These are phyloP conservation scores for Lerista edwardsae DNA, from an alignment of 2,797 vertebrate species.

Conservation along the genomic window DNA sequence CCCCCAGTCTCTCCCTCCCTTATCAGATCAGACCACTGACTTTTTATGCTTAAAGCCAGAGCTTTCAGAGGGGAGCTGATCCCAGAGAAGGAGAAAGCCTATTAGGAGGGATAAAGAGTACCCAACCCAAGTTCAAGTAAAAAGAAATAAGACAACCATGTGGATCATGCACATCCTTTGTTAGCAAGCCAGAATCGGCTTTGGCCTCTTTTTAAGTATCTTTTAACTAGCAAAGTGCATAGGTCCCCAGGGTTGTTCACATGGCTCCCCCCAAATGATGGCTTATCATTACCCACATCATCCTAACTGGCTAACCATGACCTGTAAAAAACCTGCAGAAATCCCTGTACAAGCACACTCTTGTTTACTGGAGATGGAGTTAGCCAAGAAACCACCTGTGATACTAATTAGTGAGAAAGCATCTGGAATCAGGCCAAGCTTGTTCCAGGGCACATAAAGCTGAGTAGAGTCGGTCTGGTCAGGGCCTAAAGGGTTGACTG, in stretches of 20 bases:
- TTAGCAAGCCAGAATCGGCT: neutral
- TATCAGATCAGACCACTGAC: neutral
- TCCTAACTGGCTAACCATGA: neutral
- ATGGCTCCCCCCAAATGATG: neutral
- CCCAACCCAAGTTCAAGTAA: neutral
- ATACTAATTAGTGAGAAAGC: neutral
- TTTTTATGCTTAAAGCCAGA: neutral
- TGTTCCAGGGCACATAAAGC: too few species aligned
- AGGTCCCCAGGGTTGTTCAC: neutral
- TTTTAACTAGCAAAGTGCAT: neutral
- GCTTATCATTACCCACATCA: too few species aligned
- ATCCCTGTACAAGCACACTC: neutral
- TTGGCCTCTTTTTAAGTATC: too few species aligned
- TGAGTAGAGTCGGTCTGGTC: too few species aligned
- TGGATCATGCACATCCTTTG: neutral
- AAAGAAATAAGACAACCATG: neutral
- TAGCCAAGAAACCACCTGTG: neutral
- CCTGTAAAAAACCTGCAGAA: neutral
- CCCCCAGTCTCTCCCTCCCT: neutral
- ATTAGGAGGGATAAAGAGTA: neutral
- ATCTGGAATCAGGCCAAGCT: neutral
- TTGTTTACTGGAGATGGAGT: too few species aligned
- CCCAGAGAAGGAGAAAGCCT: neutral
- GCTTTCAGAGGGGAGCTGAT: neutral
- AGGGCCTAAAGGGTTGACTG: too few species aligned